Percentiles rank a stretch among this genome's conserved stretches.
Evolutionary conservation across 2,113 vertebrate species (phyloP).

Genomic region (Toxostoma redivivum): DNA sequence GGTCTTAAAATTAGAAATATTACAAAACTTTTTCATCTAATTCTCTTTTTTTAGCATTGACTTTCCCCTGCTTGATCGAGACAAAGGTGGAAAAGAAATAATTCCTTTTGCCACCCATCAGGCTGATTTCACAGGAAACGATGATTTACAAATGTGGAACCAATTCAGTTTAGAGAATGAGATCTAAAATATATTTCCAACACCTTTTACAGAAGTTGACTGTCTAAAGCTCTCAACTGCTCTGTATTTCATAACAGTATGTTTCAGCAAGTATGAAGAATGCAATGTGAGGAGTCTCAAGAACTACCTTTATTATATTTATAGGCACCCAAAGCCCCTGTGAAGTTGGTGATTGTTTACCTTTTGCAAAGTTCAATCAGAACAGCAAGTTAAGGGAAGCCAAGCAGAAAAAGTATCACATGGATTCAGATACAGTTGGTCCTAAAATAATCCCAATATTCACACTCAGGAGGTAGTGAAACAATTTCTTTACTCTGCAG

Average conservation of each 20-base stretch:
- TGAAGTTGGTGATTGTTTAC: not conserved
- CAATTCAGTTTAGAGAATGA: not conserved
- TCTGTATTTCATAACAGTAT: not conserved
- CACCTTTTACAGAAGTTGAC: not conserved
- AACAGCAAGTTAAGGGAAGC: not conserved
- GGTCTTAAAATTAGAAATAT: not conserved
- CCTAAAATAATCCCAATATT: not conserved
- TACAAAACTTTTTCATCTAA: not conserved
- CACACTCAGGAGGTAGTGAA: not conserved
- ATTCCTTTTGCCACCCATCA: not conserved
- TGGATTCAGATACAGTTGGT: not conserved
- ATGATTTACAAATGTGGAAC: not conserved
- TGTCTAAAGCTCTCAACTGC: not conserved
- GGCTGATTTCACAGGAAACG: not conserved
- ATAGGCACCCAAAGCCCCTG: not conserved
- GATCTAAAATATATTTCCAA: not conserved
- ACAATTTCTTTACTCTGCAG: not conserved
- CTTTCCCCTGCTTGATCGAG: not conserved
- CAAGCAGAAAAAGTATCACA: not conserved
- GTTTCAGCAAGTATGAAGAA: not conserved
- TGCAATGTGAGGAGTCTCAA: not conserved
- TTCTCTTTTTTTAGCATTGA: not conserved
- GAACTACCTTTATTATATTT: not conserved
- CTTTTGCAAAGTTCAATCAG: not conserved
- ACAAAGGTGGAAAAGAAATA: not conserved